Percentiles rank a stretch among this genome's conserved stretches.
phyloP scores from a whole-genome alignment of 2,113 vertebrate genomes.

The Daboia siamensis region DNA sequence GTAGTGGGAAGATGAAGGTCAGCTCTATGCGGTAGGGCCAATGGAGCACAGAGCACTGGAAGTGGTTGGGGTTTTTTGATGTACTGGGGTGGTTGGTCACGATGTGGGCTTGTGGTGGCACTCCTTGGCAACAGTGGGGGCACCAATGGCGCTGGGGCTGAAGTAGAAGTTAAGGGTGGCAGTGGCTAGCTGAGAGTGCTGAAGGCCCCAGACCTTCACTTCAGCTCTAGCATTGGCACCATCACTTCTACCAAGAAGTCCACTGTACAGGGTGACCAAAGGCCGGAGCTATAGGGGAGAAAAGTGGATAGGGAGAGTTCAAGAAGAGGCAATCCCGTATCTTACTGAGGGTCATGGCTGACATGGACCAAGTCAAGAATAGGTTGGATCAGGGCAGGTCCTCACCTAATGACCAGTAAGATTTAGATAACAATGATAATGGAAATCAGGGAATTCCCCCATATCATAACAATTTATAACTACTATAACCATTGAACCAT shows the following conservation, averaged over 20 bases:
- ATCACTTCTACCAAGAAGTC: neutral
- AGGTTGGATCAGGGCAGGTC: neutral
- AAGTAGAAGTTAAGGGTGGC: neutral
- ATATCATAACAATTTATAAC: neutral
- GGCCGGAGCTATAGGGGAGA: neutral
- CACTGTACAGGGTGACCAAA: neutral
- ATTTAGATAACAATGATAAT: neutral
- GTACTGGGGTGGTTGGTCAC: neutral
- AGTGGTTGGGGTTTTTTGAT: neutral
- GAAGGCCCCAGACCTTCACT: neutral
- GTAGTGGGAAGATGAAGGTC: neutral
- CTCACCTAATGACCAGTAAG: neutral
- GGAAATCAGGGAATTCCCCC: neutral
- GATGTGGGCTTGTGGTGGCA: neutral
- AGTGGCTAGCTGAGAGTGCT: neutral
- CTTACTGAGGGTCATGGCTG: neutral
- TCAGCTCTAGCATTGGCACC: neutral
- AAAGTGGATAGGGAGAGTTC: neutral
- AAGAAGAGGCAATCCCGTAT: neutral
- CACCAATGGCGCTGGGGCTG: neutral
- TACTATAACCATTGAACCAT: neutral
- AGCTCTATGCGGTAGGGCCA: neutral
- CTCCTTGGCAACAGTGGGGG: neutral
- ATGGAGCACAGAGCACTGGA: neutral
- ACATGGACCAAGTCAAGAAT: neutral